These are phyloP conservation scores for Diachasma alloeum DNA, from an alignment of 1,140 invertebrate genomes.

Conservation along the genomic window DNA sequence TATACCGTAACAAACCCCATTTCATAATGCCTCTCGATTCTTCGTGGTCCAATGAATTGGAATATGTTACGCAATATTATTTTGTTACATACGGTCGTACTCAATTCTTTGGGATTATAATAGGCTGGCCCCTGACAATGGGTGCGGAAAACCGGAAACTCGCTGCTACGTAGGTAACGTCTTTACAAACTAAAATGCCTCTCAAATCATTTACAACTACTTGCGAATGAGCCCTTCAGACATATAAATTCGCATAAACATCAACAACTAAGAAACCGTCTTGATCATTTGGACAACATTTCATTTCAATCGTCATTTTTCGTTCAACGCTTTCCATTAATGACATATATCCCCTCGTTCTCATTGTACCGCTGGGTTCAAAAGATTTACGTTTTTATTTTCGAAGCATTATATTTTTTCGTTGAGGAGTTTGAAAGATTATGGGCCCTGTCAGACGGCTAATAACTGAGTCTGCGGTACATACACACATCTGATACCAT, in stretches of 20 bases:
- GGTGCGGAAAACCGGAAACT: conserved; percentile 34
- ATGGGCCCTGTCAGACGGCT: conserved; percentile 53
- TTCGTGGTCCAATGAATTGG: conserved; percentile 43
- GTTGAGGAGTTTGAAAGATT: conserved; percentile 43
- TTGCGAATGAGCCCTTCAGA: background rate
- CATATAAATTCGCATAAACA: background rate
- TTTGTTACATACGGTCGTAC: conserved; percentile 23
- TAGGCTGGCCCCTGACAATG: conserved; percentile 27
- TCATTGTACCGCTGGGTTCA: conserved; percentile 32
- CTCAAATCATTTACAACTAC: conserved; percentile 4
- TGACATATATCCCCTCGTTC: background rate
- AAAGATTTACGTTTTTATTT: conserved; percentile 43
- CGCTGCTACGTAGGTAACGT: background rate
- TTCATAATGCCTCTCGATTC: conserved; percentile 27
- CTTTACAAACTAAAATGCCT: background rate
- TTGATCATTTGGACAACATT: background rate
- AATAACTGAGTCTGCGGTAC: conserved; percentile 52
- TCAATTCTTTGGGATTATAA: conserved; percentile 6
- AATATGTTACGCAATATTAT: conserved; percentile 53
- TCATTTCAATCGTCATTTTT: background rate
- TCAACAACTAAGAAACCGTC: background rate
- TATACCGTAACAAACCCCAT: conserved; percentile 18
- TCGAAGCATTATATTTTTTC: conserved; percentile 55
- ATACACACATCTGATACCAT: conserved; percentile 46
- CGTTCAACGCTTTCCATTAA: background rate